Base-by-base conservation (phyloP, 2,888 invertebrate species). In the Zhuqinia jingwanae region DNA sequence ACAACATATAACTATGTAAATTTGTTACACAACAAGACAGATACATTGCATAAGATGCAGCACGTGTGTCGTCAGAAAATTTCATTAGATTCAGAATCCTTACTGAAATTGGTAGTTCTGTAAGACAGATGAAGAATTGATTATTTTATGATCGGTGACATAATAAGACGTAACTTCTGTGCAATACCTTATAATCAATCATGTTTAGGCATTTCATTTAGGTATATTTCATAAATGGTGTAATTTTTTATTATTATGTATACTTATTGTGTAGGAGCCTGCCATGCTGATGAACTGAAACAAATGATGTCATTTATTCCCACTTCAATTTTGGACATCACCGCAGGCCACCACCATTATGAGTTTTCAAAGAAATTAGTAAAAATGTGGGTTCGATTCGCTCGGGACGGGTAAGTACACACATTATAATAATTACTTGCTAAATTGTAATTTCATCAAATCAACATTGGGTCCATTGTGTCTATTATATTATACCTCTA, bases 331-430 rank as follows among this genome's bases (percentile, higher is more conserved):
- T 36, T 84, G 6, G 75, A 56, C 15, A 81, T 88, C 10, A 63
- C 50, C 1, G 17, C 22, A 0, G 70, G 76, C 25, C 84, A 87
- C 20, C 50, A 6, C 15, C 85, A 89, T 45, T 89, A 88, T 60
- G 77, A 80, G 50, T 87, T 89, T 77, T 89, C 89, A 27, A 87
- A 80, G 27, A n/a, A 60, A 15, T 13, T 89, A 11, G 77, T 88
- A 13, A 70, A 85, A 50, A 1, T 78, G 1, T 87, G 85, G 82
- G 50, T 81, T n/a, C 45, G 68, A 13, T 89, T 89, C 70, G 89
- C 88, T 0, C 47, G 20, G 22, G 17, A 78, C 30, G 87, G 87
- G 87, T 88, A 84, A 80, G 68, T n/a, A 20, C 36, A 8, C 3
- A 36, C 36, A 36, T 36, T n/a, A n/a, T n/a, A n/a, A n/a, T n/a